Evolutionary conservation across 1,140 invertebrate species (phyloP), one percentile per base, ranked within the genome.

Genomic region (Trachymyrmex septentrionalis): DNA sequence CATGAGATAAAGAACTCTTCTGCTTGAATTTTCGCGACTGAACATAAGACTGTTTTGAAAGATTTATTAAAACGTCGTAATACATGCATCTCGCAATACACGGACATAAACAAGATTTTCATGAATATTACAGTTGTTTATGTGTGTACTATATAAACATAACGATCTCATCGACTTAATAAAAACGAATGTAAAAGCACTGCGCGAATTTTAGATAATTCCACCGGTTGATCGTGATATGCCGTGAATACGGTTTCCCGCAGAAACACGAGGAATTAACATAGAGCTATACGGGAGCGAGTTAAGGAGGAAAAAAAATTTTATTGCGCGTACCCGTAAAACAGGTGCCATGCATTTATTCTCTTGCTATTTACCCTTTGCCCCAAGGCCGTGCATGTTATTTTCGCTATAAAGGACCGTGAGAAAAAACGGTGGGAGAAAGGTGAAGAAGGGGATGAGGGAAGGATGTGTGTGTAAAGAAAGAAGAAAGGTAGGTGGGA

Each of bases 301-400:
- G 59, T 63, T 75, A 84, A 61, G 27, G 44, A 84, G 50, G 24
- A 75, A 84, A 61, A 75, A 84, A 44, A 84, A 84, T 61, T 84
- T 75, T 75, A 84, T 84, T 84, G 69, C 80, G 24, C 80, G n/a
- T 44, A 27, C n/a, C 27, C 38, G 53, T 61, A 61, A 73, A 73
- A 55, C 50, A 55, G 67, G 67, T 82, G 80, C 69, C 53, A 53
- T 85, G 71, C 78, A 87, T 89, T 87, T 85, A 87, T 80, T 59
- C 78, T 77, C 78, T 69, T 73, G 81, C 75, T 90, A 87, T 90
- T 90, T 90, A 90, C 81, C 59, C 81, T 77, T 81, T 66, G 77
- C 53, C 86, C 53, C 5, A 61, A 61, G 76, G 57, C 48, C 55
- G 34, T 69, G 87, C 59, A 77, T 63, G 75, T 89, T 88, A 88